These are phyloP conservation scores for Calyptomena viridis DNA, from an alignment of 2,113 vertebrate genomes.

Conservation along the genomic window DNA sequence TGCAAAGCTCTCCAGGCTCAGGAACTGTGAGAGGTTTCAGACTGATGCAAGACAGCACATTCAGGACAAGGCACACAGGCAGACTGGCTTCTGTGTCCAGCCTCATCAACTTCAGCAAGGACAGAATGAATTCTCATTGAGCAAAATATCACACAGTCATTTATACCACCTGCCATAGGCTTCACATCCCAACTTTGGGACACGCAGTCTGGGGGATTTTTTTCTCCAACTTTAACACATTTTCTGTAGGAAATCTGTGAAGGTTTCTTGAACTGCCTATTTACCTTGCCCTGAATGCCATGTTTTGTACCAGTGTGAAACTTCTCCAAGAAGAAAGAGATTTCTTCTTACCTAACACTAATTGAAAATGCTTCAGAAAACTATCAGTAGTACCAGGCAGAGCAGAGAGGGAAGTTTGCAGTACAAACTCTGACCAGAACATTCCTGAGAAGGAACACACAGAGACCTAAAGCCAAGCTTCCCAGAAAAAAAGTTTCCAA, in stretches of 20 bases:
- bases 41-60: not conserved
- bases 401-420: not conserved
- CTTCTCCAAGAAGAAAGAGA: not conserved
- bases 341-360: not conserved
- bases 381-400: not conserved
- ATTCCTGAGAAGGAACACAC: not conserved
- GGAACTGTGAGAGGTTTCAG: not conserved
- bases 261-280: not conserved
- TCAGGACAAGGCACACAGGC: not conserved
- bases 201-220: not conserved
- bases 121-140: not conserved
- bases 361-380: not conserved
- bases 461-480: not conserved
- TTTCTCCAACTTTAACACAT: not conserved
- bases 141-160: not conserved
- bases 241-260: not conserved
- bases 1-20: not conserved
- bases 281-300: not conserved
- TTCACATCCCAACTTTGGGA: not conserved
- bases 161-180: not conserved
- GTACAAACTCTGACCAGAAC: not conserved
- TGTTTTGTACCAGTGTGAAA: not conserved
- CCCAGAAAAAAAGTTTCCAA: not conserved
- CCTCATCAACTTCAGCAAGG: not conserved
- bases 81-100: not conserved